Percentiles rank a stretch among this genome's conserved stretches.
These are phyloP conservation scores for Rhabdomys pumilio DNA, from an alignment of 2,797 vertebrate genomes.

Conservation along the genomic window DNA sequence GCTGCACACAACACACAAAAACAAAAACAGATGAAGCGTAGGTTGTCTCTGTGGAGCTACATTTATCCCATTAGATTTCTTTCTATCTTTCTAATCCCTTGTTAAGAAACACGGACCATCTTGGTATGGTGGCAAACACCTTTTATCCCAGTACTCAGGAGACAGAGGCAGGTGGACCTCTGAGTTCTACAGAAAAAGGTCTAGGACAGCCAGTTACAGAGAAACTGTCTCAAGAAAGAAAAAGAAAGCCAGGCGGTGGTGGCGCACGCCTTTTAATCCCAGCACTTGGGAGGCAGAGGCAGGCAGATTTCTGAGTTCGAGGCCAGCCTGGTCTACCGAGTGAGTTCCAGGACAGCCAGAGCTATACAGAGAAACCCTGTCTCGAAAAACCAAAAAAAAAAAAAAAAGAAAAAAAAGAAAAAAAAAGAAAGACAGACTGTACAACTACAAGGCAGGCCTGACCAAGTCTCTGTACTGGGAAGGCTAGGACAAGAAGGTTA, in stretches of 20 bases:
- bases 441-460: neutral
- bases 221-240: neutral
- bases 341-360: too few species aligned
- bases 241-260: neutral
- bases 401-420: too few species aligned
- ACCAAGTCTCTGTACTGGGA: neutral
- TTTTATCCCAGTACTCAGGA: neutral
- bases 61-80: neutral
- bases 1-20: neutral
- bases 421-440: neutral
- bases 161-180: neutral
- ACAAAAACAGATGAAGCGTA: neutral
- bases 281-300: too few species aligned
- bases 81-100: conserved; percentile 52
- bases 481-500: neutral
- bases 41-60: neutral
- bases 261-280: too few species aligned
- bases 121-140: too few species aligned
- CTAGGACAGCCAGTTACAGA: neutral
- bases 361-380: too few species aligned
- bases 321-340: too few species aligned
- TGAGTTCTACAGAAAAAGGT: neutral
- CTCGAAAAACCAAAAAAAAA: too few species aligned
- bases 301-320: too few species aligned
- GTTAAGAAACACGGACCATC: neutral